Percentiles rank a stretch among this genome's conserved stretches.
These are phyloP conservation scores for Melopsittacus undulatus DNA, from an alignment of 2,797 vertebrate species.

Conservation along the genomic window DNA sequence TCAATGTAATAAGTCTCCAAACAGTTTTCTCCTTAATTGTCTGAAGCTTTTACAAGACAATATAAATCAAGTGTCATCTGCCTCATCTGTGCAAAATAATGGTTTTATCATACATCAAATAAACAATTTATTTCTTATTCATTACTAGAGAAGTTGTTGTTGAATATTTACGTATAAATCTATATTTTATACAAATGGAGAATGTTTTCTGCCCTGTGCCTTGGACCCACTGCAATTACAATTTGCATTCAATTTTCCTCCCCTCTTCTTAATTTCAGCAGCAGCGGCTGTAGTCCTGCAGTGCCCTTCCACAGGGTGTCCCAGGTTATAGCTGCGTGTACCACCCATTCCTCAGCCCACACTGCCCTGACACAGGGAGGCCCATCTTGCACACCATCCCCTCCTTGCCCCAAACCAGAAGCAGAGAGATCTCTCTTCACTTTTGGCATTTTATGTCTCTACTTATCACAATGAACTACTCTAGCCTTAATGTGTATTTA, in stretches of 20 bases:
- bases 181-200: conserved; percentile 12
- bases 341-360: background rate
- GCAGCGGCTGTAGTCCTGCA: fast-evolving
- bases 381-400: background rate
- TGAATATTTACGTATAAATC: conserved; percentile 44
- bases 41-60: conserved; percentile 42
- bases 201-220: background rate
- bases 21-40: conserved; percentile 55
- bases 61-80: conserved; percentile 54
- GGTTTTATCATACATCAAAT: conserved; percentile 28
- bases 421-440: background rate
- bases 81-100: conserved; percentile 39
- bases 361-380: fast-evolving
- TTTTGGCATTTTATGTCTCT: background rate
- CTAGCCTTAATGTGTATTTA: background rate
- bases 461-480: background rate
- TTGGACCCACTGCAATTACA: background rate
- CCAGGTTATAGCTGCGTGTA: background rate
- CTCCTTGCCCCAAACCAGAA: background rate
- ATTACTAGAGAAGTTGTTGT: conserved; percentile 11
- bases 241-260: background rate
- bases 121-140: conserved; percentile 32
- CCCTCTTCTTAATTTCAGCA: background rate
- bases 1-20: conserved; percentile 59
- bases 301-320: background rate